Conservation (phyloP, 2,888 invertebrate genomes). For the Buathra laborator region DNA sequence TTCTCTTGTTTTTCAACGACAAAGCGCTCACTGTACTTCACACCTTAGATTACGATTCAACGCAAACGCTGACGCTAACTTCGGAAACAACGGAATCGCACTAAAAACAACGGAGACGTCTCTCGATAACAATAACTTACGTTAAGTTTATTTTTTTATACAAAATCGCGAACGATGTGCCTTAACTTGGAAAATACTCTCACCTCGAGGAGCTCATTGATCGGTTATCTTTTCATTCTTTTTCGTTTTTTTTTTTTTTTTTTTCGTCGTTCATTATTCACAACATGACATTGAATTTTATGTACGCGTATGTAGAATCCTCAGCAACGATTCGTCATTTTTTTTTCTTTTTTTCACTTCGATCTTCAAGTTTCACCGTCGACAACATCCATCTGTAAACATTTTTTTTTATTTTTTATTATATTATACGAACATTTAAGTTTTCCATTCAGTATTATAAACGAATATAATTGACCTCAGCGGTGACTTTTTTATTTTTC, state of each 20-base stretch:
- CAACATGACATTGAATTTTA: neutral
- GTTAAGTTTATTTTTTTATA: neutral
- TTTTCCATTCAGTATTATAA: slow-evolving; percentile 7
- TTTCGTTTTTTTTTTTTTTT: neutral
- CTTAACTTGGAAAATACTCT: slow-evolving; percentile 36
- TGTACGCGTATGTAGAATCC: neutral
- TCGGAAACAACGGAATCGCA: slow-evolving; percentile 39
- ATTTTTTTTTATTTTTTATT: neutral
- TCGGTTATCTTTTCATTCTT: neutral
- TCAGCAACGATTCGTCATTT: slow-evolving; percentile 15
- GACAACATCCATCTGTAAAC: slow-evolving; percentile 71
- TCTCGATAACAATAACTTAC: neutral
- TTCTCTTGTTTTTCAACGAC: slow-evolving; percentile 80
- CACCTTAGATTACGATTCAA: slow-evolving; percentile 69
- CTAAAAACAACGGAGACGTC: neutral
- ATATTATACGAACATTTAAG: neutral
- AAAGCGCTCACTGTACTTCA: slow-evolving; percentile 78
- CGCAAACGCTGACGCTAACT: slow-evolving; percentile 45
- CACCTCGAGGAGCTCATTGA: neutral
- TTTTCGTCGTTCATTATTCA: neutral
- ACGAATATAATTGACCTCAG: slow-evolving; percentile 41
- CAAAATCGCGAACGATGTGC: neutral
- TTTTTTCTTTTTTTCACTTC: neutral
- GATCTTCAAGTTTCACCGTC: slow-evolving; percentile 54
- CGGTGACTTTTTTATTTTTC: slow-evolving; percentile 46